These are phyloP conservation scores for human DNA, from an alignment of 2,113 vertebrate genomes.

Conservation along the genomic window DNA sequence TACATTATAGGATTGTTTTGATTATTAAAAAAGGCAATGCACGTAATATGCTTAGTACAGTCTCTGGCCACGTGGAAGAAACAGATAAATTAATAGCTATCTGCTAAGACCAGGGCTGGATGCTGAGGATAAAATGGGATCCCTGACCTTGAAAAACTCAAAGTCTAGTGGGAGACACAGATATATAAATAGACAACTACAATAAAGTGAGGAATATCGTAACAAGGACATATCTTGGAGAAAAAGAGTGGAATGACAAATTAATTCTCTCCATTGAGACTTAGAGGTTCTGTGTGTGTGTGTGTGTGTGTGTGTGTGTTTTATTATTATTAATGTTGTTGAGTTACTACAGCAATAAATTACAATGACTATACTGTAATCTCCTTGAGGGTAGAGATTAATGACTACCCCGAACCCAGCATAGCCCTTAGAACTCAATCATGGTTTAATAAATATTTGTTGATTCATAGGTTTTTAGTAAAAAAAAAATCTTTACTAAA, in stretches of 20 bases:
- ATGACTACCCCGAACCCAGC: background rate
- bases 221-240: background rate
- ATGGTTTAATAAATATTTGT: conserved; percentile 7
- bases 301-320: background rate
- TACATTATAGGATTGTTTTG: background rate
- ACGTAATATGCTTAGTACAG: background rate
- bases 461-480: conserved; percentile 26
- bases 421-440: background rate
- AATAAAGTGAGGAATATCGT: background rate
- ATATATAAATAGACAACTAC: background rate
- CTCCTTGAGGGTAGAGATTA: background rate
- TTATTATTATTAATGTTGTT: background rate
- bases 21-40: conserved; percentile 1
- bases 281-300: background rate
- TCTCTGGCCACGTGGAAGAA: background rate
- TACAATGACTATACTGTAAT: background rate
- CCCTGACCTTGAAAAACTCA: background rate
- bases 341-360: conserved; percentile 25
- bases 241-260: background rate
- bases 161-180: background rate
- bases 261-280: background rate
- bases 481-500: background rate
- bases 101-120: background rate
- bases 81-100: conserved; percentile 26
- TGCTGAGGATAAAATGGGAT: background rate